Percentiles rank a stretch among this genome's conserved stretches.
phyloP scores from a whole-genome alignment of 2,888 invertebrate species.

The Sphaerophoria rueppellii region DNA sequence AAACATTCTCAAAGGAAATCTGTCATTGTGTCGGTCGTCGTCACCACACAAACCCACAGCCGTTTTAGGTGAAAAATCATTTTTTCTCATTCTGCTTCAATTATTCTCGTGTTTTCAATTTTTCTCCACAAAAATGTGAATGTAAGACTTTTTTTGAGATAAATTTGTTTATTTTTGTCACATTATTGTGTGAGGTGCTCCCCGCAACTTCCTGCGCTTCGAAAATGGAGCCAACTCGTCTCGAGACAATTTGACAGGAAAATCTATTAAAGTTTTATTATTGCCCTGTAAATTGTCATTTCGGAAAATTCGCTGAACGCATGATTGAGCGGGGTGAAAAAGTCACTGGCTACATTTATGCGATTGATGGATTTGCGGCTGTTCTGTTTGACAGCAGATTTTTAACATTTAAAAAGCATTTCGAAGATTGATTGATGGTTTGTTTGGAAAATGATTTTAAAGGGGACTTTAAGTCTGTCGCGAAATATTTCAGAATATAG shows the following conservation, averaged over 20 bases:
- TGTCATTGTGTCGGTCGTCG: not conserved
- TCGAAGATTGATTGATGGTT: not conserved
- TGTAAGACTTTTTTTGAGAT: conserved; percentile 35
- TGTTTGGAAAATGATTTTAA: no score
- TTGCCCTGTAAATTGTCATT: conserved; percentile 70
- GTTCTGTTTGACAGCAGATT: not conserved
- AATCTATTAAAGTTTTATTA: conserved; percentile 72
- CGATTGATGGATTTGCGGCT: not conserved
- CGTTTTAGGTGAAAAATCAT: conserved; percentile 63
- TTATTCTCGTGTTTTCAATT: conserved; percentile 67
- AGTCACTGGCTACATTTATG: not conserved
- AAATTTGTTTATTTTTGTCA: conserved; percentile 48
- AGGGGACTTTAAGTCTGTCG: no score
- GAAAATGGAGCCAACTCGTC: conserved; percentile 53
- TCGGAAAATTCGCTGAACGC: conserved; percentile 55
- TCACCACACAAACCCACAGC: not conserved
- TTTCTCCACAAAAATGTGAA: conserved; percentile 57
- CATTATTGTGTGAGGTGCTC: conserved; percentile 21
- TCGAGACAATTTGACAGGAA: conserved; percentile 69
- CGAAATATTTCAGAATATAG: no score
- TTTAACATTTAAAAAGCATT: not conserved
- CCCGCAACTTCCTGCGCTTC: not conserved
- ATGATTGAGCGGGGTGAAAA: conserved; percentile 61
- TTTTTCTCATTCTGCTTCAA: conserved; percentile 68
- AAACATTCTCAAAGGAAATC: not conserved